These are phyloP conservation scores for Lagenorhynchus albirostris DNA, from an alignment of 2,113 vertebrate species.

Conservation along the genomic window DNA sequence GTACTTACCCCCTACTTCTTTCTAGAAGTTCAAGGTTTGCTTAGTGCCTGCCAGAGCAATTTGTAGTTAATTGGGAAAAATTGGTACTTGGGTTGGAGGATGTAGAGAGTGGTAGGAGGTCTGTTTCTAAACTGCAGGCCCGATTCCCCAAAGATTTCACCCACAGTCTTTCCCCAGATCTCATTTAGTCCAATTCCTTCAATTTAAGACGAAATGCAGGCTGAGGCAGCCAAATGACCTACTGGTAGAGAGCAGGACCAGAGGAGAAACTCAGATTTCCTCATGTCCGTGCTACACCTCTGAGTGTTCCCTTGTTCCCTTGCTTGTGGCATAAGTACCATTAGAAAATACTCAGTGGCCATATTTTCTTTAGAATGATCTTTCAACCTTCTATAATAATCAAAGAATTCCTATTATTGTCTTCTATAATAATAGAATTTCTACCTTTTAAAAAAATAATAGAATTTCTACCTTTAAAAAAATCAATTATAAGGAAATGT, in stretches of 20 bases:
- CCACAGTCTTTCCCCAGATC: background rate
- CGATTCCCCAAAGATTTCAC: background rate
- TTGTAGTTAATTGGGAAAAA: slow-evolving; percentile 19
- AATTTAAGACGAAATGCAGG: slow-evolving; percentile 1
- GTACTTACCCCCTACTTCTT: background rate
- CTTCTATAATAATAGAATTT: background rate
- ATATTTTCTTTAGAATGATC: slow-evolving; percentile 17
- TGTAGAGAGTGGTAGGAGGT: background rate
- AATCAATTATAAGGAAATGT: background rate
- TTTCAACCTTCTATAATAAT: background rate
- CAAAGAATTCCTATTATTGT: background rate
- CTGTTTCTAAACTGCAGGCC: slow-evolving; percentile 26
- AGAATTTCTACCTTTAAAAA: background rate
- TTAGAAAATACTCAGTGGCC: background rate
- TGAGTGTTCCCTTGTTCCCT: background rate
- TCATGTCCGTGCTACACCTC: background rate
- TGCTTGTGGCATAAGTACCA: background rate
- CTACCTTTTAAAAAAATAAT: background rate
- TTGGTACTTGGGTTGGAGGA: background rate
- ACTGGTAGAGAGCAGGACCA: background rate
- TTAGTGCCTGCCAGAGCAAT: background rate
- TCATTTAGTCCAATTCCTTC: background rate
- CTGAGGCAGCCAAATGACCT: background rate
- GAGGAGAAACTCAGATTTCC: background rate
- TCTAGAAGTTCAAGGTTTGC: slow-evolving; percentile 40